A percentile compares a stretch with the other conserved stretches of the same genome.
Conservation (phyloP, 2,888 invertebrate species). For the Lasioglossum vierecki region DNA sequence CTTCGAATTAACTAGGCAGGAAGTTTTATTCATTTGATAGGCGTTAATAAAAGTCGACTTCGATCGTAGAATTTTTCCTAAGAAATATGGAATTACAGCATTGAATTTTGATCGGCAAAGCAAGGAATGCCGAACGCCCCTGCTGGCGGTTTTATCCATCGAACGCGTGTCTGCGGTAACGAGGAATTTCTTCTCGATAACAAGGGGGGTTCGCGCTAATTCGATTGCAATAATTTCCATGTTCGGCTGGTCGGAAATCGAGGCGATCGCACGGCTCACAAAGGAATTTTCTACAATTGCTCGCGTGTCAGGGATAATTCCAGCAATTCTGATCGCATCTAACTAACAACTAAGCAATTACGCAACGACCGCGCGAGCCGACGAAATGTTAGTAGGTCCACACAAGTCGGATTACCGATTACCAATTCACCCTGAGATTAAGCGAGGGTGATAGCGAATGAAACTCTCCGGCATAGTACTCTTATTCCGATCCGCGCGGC, state of each 20-base stretch:
- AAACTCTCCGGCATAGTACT: conserved; percentile 34
- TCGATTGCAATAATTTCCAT: background rate
- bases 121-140: background rate
- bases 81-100: too few species aligned
- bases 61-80: too few species aligned
- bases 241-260: background rate
- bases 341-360: conserved; percentile 25
- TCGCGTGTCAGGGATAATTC: conserved; percentile 33
- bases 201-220: background rate
- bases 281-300: conserved; percentile 16
- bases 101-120: background rate
- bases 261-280: background rate
- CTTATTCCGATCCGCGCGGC: conserved; percentile 53
- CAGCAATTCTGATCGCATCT: conserved; percentile 46
- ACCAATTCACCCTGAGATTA: conserved; percentile 51
- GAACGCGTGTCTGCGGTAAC: background rate
- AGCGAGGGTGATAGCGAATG: conserved; percentile 57
- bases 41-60: too few species aligned
- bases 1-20: too few species aligned
- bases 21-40: too few species aligned
- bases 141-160: background rate
- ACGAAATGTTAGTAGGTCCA: conserved; percentile 67
- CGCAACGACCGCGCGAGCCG: conserved; percentile 59
- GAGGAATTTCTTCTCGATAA: background rate
- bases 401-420: conserved; percentile 34